Evolutionary conservation across 2,888 invertebrate species (phyloP).

Genomic region (Hipparchia sbordonii): DNA sequence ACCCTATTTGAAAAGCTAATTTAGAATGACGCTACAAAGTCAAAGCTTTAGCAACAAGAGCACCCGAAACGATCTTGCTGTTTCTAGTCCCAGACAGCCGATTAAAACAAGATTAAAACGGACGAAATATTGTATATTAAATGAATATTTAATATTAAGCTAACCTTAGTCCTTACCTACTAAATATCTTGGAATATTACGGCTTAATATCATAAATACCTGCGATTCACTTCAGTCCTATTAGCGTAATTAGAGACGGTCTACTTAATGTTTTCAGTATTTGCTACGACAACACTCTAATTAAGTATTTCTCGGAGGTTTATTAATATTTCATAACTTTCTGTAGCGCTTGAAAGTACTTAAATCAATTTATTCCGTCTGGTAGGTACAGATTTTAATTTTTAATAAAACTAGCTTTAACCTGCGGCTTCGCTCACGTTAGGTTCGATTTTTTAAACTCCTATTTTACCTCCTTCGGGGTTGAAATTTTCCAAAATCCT

Average conservation of each 20-base stretch:
- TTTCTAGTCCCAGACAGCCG: not conserved
- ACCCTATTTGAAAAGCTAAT: slow-evolving; percentile 1
- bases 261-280: slow-evolving; percentile 1
- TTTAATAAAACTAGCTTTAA: too few relatives aligned
- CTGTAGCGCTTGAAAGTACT: not conserved
- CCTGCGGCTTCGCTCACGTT: too few relatives aligned
- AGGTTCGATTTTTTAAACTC: too few relatives aligned
- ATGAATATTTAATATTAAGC: not conserved
- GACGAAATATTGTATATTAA: not conserved
- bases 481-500: too few relatives aligned
- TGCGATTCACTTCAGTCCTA: not conserved
- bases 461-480: too few relatives aligned
- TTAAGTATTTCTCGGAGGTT: not conserved
- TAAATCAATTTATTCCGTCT: too few relatives aligned
- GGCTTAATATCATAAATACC: too few relatives aligned
- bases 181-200: too few relatives aligned
- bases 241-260: not conserved
- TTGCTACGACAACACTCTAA: not conserved
- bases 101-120: not conserved
- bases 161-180: too few relatives aligned
- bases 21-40: not conserved
- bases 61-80: not conserved
- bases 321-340: slow-evolving; percentile 9
- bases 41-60: not conserved
- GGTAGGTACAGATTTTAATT: too few relatives aligned